Evolutionary conservation across 2,797 vertebrate genomes (phyloP).

Genomic region (Pangasius djambal): DNA sequence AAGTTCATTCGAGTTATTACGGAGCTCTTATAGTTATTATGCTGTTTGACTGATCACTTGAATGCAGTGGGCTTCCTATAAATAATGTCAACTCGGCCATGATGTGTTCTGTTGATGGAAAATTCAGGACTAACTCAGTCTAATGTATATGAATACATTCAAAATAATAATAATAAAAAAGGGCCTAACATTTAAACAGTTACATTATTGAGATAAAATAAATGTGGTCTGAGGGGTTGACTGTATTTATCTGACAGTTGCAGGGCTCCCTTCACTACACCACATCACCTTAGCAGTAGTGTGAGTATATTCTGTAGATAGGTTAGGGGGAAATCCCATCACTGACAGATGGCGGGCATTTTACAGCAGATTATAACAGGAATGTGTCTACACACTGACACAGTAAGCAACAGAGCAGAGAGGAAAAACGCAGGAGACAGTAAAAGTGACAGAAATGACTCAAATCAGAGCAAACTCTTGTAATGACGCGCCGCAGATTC

Average conservation of each 20-base stretch:
- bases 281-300: not conserved
- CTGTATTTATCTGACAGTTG: not conserved
- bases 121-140: not conserved
- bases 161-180: not conserved
- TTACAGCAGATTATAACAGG: conserved; percentile 19
- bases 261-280: too few relatives aligned
- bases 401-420: not conserved
- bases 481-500: not conserved
- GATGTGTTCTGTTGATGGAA: not conserved
- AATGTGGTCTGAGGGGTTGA: not conserved
- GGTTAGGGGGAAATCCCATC: conserved; percentile 33
- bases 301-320: not conserved
- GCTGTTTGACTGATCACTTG: not conserved
- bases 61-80: too few relatives aligned
- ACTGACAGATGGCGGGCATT: conserved; percentile 25
- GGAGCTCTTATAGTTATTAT: not conserved
- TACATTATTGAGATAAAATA: not conserved
- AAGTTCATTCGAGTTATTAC: not conserved
- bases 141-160: not conserved
- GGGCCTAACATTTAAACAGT: not conserved
- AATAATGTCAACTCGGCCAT: not conserved
- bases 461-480: not conserved
- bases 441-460: not conserved
- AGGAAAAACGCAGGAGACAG: not conserved
- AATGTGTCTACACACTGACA: not conserved